phyloP scores from a whole-genome alignment of 2,797 vertebrate genomes.

The Chromis chromis region DNA sequence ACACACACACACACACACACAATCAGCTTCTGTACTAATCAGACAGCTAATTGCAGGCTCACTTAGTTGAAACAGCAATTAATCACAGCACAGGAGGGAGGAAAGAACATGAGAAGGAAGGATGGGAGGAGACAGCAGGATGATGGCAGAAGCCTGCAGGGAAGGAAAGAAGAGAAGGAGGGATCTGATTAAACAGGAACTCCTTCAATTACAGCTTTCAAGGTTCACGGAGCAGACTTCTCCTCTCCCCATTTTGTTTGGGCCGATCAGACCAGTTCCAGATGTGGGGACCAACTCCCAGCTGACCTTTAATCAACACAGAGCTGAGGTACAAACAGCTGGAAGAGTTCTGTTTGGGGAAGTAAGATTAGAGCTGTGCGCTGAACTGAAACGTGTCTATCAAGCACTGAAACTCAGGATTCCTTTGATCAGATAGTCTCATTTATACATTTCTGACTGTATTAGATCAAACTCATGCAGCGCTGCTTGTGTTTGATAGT shows the following conservation, averaged over 20 bases:
- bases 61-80: slow-evolving; percentile 66
- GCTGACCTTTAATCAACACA: slow-evolving; percentile 71
- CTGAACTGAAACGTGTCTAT: not conserved
- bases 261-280: slow-evolving; percentile 67
- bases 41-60: slow-evolving; percentile 73
- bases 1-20: slow-evolving; percentile 16
- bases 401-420: not conserved
- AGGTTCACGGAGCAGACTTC: slow-evolving; percentile 68
- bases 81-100: slow-evolving; percentile 56
- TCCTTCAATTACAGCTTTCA: slow-evolving; percentile 72
- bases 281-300: slow-evolving; percentile 70
- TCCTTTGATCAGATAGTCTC: not conserved
- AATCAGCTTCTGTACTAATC: slow-evolving; percentile 66
- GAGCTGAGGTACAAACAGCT: slow-evolving; percentile 24
- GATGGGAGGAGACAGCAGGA: slow-evolving; percentile 32
- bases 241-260: slow-evolving; percentile 61
- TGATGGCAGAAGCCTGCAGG: slow-evolving; percentile 51
- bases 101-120: slow-evolving; percentile 18
- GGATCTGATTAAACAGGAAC: slow-evolving; percentile 77
- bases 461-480: no score
- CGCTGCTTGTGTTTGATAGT: not conserved
- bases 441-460: slow-evolving; percentile 4
- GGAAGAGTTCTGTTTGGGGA: not conserved
- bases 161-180: slow-evolving; percentile 43
- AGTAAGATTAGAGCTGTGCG: slow-evolving; percentile 2